Evolutionary conservation across 2,888 invertebrate genomes (phyloP).

Genomic region (Hypercompe scribonia): DNA sequence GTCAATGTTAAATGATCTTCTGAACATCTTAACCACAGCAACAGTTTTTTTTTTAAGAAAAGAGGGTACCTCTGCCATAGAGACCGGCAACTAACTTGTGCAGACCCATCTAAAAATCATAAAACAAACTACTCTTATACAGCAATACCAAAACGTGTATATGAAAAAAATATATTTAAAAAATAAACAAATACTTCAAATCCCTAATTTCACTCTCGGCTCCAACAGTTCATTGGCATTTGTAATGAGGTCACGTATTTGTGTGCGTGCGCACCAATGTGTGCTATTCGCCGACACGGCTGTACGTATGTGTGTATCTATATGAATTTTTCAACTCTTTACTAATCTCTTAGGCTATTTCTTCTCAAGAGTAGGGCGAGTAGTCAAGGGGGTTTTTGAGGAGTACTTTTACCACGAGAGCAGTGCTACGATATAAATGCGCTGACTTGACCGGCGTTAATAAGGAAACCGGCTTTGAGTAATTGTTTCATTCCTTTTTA

Average conservation of each 20-base stretch:
- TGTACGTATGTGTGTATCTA: conserved; percentile 24
- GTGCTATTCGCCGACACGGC: background rate
- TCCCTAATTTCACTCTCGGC: conserved; percentile 7
- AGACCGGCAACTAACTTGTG: too few species aligned
- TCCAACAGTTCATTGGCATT: conserved; percentile 58
- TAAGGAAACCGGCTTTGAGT: too few species aligned
- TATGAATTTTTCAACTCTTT: conserved; percentile 23
- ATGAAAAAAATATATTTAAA: background rate
- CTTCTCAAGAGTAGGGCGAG: conserved; percentile 13
- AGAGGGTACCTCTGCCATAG: too few species aligned
- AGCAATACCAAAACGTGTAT: background rate
- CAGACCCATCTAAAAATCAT: too few species aligned
- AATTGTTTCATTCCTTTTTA: too few species aligned
- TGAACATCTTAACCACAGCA: too few species aligned
- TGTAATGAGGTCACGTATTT: conserved; percentile 57
- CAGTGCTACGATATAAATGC: too few species aligned
- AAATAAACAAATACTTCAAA: conserved; percentile 14
- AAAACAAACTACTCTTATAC: background rate
- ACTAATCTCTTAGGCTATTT: conserved; percentile 28
- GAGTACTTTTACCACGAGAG: too few species aligned
- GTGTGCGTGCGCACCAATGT: conserved; percentile 43
- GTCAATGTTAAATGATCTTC: too few species aligned
- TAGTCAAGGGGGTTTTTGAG: too few species aligned
- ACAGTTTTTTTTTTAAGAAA: too few species aligned
- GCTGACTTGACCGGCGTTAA: too few species aligned